Evolutionary conservation across 2,888 invertebrate species (phyloP), one percentile per base, ranked within the genome.

Genomic region (Pseudanteris insignis): DNA sequence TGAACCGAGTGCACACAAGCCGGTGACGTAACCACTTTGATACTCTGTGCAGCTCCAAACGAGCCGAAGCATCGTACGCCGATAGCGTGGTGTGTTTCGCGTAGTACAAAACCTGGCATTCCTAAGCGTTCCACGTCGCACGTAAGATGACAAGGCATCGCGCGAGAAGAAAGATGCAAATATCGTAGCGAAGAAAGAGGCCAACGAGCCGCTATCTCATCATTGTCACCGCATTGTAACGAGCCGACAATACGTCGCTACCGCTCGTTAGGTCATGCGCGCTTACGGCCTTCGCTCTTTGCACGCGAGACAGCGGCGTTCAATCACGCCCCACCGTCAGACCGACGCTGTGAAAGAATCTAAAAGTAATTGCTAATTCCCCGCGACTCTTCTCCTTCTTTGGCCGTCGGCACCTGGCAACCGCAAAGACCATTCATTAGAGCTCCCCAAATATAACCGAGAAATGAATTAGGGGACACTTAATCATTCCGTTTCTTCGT

Each of bases 171-270:
- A 40, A 60, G 63, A 63, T 44, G 50, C 57, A 62, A 54, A 61
- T 58, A 64, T 40, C 30, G 2, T 38, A 30, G 18, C 44, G 47
- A 33, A 33, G 55, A 48, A 58, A 54, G 47, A 33, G 29, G 36
- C 3, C 37, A 50, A 53, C 43, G 58, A 62, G 76, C 77, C 76
- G 73, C 77, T 77, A 76, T 72, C 72, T 68, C 70, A 70, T 74
- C 72, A 67, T 71, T 70, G 72, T 68, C 75, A 76, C 75, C 73
- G 76, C 75, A 76, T 78, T 77, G 77, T 71, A 70, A 65, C 69
- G 67, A 65, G 68, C 63, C 57, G 54, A 62, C 66, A 66, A 65
- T 66, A 67, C 65, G 65, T 64, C 65, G 64, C 59, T 43, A 46
- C 41, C n/a, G 66, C 63, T 66, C 65, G 67, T 69, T 64, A 64